phyloP scores from a whole-genome alignment of 1,140 invertebrate genomes.

The Lethrus apterus region DNA sequence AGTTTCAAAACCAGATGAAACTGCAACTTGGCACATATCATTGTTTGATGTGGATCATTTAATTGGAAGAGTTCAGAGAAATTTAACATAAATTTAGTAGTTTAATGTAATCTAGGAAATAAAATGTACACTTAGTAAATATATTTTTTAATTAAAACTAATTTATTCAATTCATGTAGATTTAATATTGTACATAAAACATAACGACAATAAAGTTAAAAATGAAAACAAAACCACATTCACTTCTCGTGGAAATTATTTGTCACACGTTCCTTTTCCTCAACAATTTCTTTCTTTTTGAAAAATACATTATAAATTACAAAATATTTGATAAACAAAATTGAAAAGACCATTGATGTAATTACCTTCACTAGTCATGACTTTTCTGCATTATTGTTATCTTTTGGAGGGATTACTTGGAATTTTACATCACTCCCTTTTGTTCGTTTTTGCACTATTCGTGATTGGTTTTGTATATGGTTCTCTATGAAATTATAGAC shows the following conservation, averaged over 20 bases:
- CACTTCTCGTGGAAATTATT: background rate
- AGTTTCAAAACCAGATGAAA: background rate
- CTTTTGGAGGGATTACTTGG: constrained; percentile 46
- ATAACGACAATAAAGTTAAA: background rate
- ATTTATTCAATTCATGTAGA: background rate
- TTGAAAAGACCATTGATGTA: constrained; percentile 4
- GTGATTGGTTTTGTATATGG: constrained; percentile 39
- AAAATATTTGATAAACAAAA: constrained; percentile 12
- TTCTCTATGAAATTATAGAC: constrained; percentile 48
- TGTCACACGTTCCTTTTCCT: constrained; percentile 2
- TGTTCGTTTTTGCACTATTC: constrained; percentile 49
- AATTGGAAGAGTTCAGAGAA: too few relatives aligned
- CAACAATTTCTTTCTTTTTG: background rate
- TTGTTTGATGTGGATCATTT: too few relatives aligned
- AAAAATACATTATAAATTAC: constrained; percentile 4
- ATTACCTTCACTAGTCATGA: constrained; percentile 27
- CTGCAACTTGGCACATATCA: too few relatives aligned
- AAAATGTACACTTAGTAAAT: background rate
- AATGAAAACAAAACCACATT: background rate
- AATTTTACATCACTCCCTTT: constrained; percentile 51
- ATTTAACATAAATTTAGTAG: too few relatives aligned
- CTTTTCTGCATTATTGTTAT: constrained; percentile 15
- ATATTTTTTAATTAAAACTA: background rate
- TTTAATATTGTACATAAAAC: background rate
- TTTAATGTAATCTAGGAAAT: background rate